Evolutionary conservation across 2,797 vertebrate species (phyloP), one percentile per base, ranked within the genome.

Genomic region (Typhlichthys eigenmanni): DNA sequence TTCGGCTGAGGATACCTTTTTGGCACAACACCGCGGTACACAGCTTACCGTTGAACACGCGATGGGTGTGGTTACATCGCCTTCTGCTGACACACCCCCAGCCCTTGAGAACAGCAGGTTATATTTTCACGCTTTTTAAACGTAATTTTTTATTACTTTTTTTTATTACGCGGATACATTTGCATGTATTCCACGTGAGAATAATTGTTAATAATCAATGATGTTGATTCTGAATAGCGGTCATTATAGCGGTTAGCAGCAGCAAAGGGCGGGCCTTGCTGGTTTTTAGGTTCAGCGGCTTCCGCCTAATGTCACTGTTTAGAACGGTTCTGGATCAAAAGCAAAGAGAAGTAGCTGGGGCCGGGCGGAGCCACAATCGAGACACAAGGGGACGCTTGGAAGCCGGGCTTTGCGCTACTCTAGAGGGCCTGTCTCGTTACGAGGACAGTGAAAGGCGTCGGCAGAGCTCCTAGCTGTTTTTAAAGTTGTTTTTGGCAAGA

Each of bases 291-390:
- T 85, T 54, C 66, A 68, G 72, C 61, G 65, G 65, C 74, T 77
- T 76, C 85, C 71, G 79, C 71, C 69, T 83, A 82, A 89, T 87
- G 85, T 90, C 86, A 81, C 69, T 3, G 45, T 85, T 89, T 86
- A 89, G 89, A 89, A 77, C 69, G 68, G 68, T 79, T 88, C 76
- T 24, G 24, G 24, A 4, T 24, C 24, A 24, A 62, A 82, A 62
- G 72, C 64, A 66, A 77, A 64, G 74, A 13, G 57, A 69, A 62
- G 63, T 55, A 64, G 57, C 60, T 47, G 47, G 29, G 54, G 13
- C 51, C 74, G 53, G 71, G 80, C 73, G 52, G 74, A 74, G 69
- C 34, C 47, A 46, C 13, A 56, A 62, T 16, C 64, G 43, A 72
- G 64, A 62, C 6, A 2, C 58, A 62, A 58, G 47, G 60, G 61